Base-by-base conservation (phyloP, 2,888 invertebrate species). In the Lacanobia oleracea region DNA sequence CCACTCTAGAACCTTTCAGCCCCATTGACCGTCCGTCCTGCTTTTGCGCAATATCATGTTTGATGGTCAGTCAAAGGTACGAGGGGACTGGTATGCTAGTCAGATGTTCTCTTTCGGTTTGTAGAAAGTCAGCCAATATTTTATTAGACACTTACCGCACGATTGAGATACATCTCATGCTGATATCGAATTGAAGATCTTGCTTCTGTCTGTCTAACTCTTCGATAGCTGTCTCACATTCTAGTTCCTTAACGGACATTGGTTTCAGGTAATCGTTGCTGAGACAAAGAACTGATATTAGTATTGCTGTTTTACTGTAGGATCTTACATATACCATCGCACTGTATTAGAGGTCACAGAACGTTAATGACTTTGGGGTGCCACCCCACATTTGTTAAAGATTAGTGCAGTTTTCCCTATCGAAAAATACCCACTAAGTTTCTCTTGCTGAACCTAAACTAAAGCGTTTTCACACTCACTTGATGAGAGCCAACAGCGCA, bases 161-260 rank as follows among this genome's bases (percentile, higher is more conserved):
- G 79, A 99, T 97, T 0, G 98, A 97, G 74, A 99, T 96, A 81
- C 98, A 97, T 82, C 98, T 97, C 90, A 98, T 97, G 65, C 98
- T 97, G 84, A 98, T 97, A 86, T 98, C 98, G 89, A 98, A 98
- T 79, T 97, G 96, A 40, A 99, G 93, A 87, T 97, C 97, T 0
- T 96, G 93, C 86, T 97, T 97, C 88, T 98, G 98, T 9, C 97
- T 93, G 59, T 97, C 93, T 75, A 98, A 89, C 89, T 98, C 98
- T 3, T 97, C 96, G 1, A 93, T 82, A 0, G 93, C 91, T 0
- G 96, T 95, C 86, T 97, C 96, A 65, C 94, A 92, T 4, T 96
- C 94, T 81, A 96, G 91, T 48, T 96, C 94, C 54, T 92, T 93
- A 0, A 77, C 75, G 0, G 92, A 78, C 33, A 87, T 12, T 6